phyloP scores from a whole-genome alignment of 2,888 invertebrate genomes.

The Herminia tarsipennalis region DNA sequence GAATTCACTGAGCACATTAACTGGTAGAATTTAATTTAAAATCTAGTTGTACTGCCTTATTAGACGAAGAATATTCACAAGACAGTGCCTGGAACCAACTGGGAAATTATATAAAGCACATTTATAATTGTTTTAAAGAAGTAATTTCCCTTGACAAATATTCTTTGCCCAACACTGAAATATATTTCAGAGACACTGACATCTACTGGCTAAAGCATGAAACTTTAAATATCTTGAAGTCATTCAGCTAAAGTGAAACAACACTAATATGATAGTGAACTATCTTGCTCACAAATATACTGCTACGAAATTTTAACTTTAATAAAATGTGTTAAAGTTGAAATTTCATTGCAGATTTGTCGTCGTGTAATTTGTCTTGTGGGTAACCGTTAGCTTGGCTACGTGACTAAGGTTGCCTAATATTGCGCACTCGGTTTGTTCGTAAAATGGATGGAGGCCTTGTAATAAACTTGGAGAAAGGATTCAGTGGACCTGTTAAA shows the following conservation, averaged over 20 bases:
- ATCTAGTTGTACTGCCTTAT: slow-evolving; percentile 17
- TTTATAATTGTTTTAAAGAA: slow-evolving; percentile 31
- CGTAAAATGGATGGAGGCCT: slow-evolving; percentile 25
- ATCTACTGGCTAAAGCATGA: slow-evolving; percentile 6
- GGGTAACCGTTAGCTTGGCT: slow-evolving; percentile 18
- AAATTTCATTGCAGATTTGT: slow-evolving; percentile 13
- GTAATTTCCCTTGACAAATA: slow-evolving; percentile 30
- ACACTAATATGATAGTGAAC: slow-evolving; percentile 15
- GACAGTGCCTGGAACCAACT: slow-evolving; percentile 16
- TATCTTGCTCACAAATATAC: background rate
- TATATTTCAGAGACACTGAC: slow-evolving; percentile 6
- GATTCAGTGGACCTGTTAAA: slow-evolving; percentile 19
- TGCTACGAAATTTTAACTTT: slow-evolving; percentile 3
- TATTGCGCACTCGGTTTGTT: slow-evolving; percentile 30
- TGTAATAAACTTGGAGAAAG: slow-evolving; percentile 17
- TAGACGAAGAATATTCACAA: slow-evolving; percentile 24
- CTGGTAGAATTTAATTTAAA: slow-evolving; percentile 10
- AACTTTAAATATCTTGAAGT: slow-evolving; percentile 22
- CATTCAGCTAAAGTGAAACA: slow-evolving; percentile 23
- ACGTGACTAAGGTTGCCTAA: slow-evolving; percentile 33
- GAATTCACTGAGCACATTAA: slow-evolving; percentile 8
- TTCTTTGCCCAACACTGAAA: slow-evolving; percentile 15
- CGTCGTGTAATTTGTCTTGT: slow-evolving; percentile 26
- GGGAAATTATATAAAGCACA: slow-evolving; percentile 42
- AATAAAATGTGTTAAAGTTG: slow-evolving; percentile 4